Percentiles rank a stretch among this genome's conserved stretches.
Conservation (phyloP, 2,888 invertebrate genomes). For the Sericinus montela region DNA sequence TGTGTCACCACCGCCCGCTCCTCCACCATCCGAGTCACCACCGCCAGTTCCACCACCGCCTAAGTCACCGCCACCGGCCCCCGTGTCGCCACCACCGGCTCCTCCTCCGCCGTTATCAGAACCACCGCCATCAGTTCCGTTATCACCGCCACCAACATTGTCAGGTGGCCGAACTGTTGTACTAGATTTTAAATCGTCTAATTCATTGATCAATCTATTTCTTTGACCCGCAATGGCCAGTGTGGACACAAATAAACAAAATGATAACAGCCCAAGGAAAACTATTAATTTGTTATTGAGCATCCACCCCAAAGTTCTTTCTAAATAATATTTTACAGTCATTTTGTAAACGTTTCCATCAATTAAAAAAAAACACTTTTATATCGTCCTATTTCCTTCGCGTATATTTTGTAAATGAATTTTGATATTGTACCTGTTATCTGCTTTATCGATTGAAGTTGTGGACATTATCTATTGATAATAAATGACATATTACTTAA, state of each 20-base stretch:
- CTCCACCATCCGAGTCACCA: not conserved
- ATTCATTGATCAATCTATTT: constrained; percentile 36
- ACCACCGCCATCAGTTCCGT: not conserved
- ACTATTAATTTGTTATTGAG: constrained; percentile 64
- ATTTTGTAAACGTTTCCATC: constrained; percentile 23
- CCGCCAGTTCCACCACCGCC: not conserved
- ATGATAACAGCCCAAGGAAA: constrained; percentile 49
- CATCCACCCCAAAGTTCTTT: constrained; percentile 51
- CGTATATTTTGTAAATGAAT: constrained; percentile 1
- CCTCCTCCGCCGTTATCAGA: not conserved
- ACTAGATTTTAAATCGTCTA: constrained; percentile 32
- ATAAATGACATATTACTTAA: not conserved
- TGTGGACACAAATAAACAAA: constrained; percentile 60
- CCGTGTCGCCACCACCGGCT: not conserved
- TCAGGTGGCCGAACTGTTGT: constrained; percentile 12
- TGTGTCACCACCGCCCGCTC: not conserved
- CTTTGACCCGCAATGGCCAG: constrained; percentile 53
- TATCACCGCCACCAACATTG: not conserved
- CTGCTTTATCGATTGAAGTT: constrained; percentile 3
- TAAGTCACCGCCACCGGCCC: no score
- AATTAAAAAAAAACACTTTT: no score
- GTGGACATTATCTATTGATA: not conserved
- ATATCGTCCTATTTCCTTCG: not conserved
- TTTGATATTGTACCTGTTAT: not conserved
- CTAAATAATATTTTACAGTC: constrained; percentile 49